A percentile compares a stretch with the other conserved stretches of the same genome.
Evolutionary conservation across 2,797 vertebrate species (phyloP).

Genomic region (Chelon auratus): DNA sequence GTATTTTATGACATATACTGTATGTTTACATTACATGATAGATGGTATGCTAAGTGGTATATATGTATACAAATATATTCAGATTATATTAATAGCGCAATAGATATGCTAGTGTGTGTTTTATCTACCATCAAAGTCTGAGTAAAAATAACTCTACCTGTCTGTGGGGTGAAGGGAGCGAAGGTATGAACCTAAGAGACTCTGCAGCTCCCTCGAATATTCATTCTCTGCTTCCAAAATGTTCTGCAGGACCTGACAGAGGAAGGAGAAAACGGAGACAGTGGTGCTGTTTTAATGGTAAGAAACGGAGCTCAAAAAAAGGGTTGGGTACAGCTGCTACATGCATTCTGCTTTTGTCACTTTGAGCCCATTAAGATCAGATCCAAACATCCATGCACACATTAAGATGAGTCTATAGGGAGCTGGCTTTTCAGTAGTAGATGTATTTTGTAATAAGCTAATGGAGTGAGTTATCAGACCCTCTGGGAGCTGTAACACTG

Average conservation of each 20-base stretch:
- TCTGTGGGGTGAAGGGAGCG: constrained; percentile 93
- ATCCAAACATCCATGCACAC: not conserved
- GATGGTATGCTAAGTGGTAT: not conserved
- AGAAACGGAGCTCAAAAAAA: too few relatives aligned
- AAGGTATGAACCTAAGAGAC: constrained; percentile 91
- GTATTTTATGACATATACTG: too few relatives aligned
- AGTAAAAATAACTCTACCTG: constrained; percentile 81
- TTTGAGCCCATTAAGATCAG: not conserved
- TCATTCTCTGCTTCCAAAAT: constrained; percentile 97
- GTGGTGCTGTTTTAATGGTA: too few relatives aligned
- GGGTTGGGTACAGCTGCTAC: too few relatives aligned
- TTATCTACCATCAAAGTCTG: too few relatives aligned
- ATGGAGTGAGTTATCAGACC: constrained; percentile 8
- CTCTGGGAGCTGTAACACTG: constrained; percentile 2
- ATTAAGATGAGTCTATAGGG: not conserved
- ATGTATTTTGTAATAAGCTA: constrained; percentile 3
- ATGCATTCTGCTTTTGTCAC: too few relatives aligned
- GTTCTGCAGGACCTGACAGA: constrained; percentile 93
- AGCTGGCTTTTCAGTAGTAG: not conserved
- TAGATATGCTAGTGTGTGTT: constrained; percentile 1
- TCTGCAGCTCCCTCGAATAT: constrained; percentile 95
- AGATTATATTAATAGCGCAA: not conserved
- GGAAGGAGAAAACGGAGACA: not conserved
- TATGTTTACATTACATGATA: too few relatives aligned
- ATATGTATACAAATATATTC: not conserved